phyloP scores from a whole-genome alignment of 2,888 invertebrate genomes.

The Pediacus dermestoides region DNA sequence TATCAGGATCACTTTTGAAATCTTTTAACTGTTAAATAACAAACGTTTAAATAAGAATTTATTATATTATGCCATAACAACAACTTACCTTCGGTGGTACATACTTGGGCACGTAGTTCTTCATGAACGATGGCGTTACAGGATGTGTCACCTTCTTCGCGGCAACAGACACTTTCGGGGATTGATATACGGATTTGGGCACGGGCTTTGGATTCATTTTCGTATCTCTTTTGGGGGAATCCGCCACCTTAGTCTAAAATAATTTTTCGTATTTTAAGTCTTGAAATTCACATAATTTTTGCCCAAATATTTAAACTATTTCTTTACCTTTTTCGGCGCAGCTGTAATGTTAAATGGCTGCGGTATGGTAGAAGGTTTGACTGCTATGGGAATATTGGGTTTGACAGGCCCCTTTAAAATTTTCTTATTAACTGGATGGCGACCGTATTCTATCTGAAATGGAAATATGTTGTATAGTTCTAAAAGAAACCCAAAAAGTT shows the following conservation, averaged over 20 bases:
- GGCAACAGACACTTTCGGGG: constrained; percentile 37
- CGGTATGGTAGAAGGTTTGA: constrained; percentile 58
- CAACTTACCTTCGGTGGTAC: background rate
- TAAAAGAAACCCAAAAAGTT: too few relatives aligned
- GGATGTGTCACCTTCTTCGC: constrained; percentile 21
- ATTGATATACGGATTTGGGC: constrained; percentile 55
- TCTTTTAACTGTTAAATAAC: too few relatives aligned
- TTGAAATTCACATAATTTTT: background rate
- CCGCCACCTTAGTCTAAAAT: constrained; percentile 12
- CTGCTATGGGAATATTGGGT: constrained; percentile 45
- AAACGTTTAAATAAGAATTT: too few relatives aligned
- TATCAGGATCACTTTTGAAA: constrained; percentile 6
- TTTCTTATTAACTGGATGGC: constrained; percentile 59
- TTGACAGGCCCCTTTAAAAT: constrained; percentile 55
- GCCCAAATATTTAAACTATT: too few relatives aligned
- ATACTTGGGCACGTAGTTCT: constrained; percentile 7
- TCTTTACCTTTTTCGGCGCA: constrained; percentile 23
- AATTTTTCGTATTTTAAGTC: too few relatives aligned
- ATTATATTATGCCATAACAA: too few relatives aligned
- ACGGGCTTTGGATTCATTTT: constrained; percentile 62
- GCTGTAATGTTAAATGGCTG: constrained; percentile 65
- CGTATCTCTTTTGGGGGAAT: constrained; percentile 14
- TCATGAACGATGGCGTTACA: constrained; percentile 31
- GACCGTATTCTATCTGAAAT: constrained; percentile 61
- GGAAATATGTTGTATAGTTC: too few relatives aligned